Evolutionary conservation across 2,797 vertebrate species (phyloP), one percentile per base, ranked within the genome.

Genomic region (Phylloscopus collybita): DNA sequence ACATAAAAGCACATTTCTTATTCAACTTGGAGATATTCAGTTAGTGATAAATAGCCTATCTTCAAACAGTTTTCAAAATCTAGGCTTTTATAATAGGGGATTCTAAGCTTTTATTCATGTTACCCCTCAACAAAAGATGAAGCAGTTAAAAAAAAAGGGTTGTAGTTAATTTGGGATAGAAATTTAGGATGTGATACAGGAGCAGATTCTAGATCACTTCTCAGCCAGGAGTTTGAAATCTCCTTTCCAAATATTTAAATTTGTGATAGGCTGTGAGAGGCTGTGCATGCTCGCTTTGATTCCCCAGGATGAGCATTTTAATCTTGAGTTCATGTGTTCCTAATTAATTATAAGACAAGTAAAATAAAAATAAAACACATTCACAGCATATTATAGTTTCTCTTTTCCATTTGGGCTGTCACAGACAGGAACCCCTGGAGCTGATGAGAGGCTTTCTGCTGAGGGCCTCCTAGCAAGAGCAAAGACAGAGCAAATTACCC

Each of bases 401-500:
- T 83, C 25, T 86, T 84, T 90, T 88, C 80, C 85, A 62, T 92
- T 88, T 94, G 73, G 51, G 71, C 80, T 92, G 88, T 90, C 94
- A 90, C 50, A 69, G 57, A 30, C 47, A 76, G 50, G 86, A 92
- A 64, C 72, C 61, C 69, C 79, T 73, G 71, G 75, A 71, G 92
- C 0, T 94, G 65, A 92, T 87, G 92, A 93, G 92, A 94, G 57
- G 75, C 69, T 92, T 92, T 96, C 89, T 88, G 74, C 83, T 96
- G 90, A 85, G 86, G 74, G 62, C 90, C 80, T 94, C 74, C 70
- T 90, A 94, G 76, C n/a, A 95, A 80, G 84, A 91, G 83, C 56
- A 88, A 93, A 95, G 90, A 80, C 78, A 95, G 79, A 90, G 65
- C 60, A 94, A 95, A 97, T 93, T 95, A 67, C 45, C 25, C 45